Evolutionary conservation across 1,140 invertebrate genomes (phyloP), one percentile per base, ranked within the genome.

Genomic region (Drosophila pachea): DNA sequence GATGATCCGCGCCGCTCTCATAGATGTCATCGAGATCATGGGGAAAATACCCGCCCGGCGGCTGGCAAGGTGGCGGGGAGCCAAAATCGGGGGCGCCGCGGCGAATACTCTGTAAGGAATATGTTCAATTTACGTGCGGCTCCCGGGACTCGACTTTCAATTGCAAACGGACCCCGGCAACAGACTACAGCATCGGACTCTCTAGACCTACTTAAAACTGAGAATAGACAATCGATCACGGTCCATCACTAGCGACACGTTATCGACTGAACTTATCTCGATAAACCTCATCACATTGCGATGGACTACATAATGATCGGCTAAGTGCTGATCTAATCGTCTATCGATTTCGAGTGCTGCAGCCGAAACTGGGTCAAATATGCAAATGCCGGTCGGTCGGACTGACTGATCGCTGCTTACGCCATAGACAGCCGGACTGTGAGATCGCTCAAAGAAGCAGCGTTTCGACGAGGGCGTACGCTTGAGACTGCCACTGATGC

Each of bases 1-100:
- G 89, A 77, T 88, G 88, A 78, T 89, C 88, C 16, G 42, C 68
- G 47, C 88, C 82, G 45, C 65, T 75, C 60, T 89, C 89, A 50
- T 84, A 89, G 14, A 89, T 89, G 49, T 89, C 88, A 56, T 89
- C 89, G 67, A 89, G 76, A 76, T 89, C 89, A 59, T 89, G 89
- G 40, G 89, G 88, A 61, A 89, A 89, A 43, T 65, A 89, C 4
- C 88, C 88, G 29, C 68, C 69, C n/a, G 68, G 70, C 6, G 79
- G 73, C 11, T 74, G 76, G 0, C 65, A 54, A 7, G 76, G 61
- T 9, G 77, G 86, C n/a, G 78, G 88, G 12, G 76, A 88, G 31
- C 82, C 82, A 40, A 69, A 78, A 5, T 88, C 87, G 4, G 73
- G 75, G 5, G 63, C 73, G n/a, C 66, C 76, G 7, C 78, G 73